phyloP scores from a whole-genome alignment of 1,140 invertebrate species.

The Eumaeus atala region DNA sequence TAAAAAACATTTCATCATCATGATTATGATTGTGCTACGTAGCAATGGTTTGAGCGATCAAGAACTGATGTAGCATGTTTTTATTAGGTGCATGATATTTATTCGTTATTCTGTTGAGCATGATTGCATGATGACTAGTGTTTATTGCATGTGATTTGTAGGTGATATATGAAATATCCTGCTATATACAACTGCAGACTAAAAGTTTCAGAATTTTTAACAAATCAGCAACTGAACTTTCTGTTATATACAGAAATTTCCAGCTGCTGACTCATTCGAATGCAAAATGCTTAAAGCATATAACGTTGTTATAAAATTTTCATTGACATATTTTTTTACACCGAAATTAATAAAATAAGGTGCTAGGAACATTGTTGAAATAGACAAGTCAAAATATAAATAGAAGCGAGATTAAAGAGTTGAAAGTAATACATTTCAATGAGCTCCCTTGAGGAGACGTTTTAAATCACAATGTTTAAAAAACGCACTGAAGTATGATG shows the following conservation, averaged over 20 bases:
- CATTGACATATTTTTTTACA: no score
- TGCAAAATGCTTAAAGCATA: no score
- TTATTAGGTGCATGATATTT: constrained; percentile 21
- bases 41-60: constrained; percentile 54
- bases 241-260: no score
- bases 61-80: constrained; percentile 32
- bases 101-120: constrained; percentile 21
- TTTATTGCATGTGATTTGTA: constrained; percentile 14
- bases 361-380: not conserved
- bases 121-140: constrained; percentile 19
- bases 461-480: not conserved
- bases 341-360: not conserved
- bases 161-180: not conserved
- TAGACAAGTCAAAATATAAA: constrained; percentile 2
- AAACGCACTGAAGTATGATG: not conserved
- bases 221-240: no score
- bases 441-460: not conserved
- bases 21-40: constrained; percentile 34
- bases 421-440: not conserved
- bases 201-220: no score
- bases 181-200: no score
- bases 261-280: no score
- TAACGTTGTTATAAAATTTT: no score
- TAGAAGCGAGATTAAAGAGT: not conserved
- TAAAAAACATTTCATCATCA: no score